Evolutionary conservation across 2,113 vertebrate species (phyloP), one percentile per base, ranked within the genome.

Genomic region (Conger conger): DNA sequence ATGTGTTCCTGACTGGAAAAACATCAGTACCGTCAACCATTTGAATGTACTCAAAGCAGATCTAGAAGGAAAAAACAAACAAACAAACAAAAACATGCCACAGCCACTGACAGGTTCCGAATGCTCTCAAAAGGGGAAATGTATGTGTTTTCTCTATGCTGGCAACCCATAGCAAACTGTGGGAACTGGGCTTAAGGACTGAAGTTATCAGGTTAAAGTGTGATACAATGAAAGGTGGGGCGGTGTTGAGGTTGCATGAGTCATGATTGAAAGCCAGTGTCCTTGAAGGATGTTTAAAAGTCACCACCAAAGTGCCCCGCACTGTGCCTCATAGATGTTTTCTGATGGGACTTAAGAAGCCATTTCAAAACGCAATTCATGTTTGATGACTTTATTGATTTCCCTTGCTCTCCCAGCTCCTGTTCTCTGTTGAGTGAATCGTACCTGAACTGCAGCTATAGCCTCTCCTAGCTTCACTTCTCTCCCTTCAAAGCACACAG

Each of bases 321-420:
- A 84, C 88, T 88, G 88, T 87, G 89, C 86, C 90, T 90, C 90
- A 88, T 87, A 88, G 37, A 77, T 84, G 88, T 90, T 88, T 82
- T 87, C 90, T 92, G 91, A 93, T 92, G 90, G 92, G 91, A 91
- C 90, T 91, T 92, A 90, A 94, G 88, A 92, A 94, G 92, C 91
- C 89, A 93, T 94, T 94, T 95, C 91, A 92, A 89, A 36, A 53
- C 60, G 87, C 92, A 94, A 92, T 95, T 93, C 91, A 93, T 94
- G 92, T 94, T 94, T 94, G 93, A 95, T 93, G 93, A 94, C 90
- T 92, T 91, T 95, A 95, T 95, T 93, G 94, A 95, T 95, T 94
- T 92, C 82, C 84, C 90, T 83, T 89, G 16, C 76, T 33, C 57
- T 76, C 76, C 76, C 82, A 53, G 40, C 54, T 85, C 50, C 23